These are phyloP conservation scores for Vireo griseus DNA, from an alignment of 2,797 vertebrate genomes.

Conservation along the genomic window DNA sequence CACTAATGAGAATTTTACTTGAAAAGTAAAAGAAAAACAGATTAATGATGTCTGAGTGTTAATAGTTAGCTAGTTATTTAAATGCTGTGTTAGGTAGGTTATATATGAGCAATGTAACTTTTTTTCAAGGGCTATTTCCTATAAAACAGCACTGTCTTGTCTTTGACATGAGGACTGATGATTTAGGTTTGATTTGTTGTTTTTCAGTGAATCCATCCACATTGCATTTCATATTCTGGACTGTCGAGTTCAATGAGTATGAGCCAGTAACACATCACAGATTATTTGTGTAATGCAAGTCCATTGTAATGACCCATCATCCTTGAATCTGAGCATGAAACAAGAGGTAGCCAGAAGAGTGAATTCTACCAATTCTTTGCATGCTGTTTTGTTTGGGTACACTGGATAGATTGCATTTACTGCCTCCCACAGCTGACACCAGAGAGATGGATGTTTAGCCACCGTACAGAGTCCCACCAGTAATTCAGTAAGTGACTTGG, in stretches of 20 bases:
- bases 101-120: background rate
- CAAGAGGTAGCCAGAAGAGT: background rate
- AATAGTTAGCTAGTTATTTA: background rate
- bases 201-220: background rate
- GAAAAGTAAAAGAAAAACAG: slow-evolving; percentile 1
- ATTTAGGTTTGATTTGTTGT: background rate
- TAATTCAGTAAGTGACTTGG: background rate
- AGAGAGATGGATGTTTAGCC: background rate
- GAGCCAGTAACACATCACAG: background rate
- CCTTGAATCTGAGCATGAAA: background rate
- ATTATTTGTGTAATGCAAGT: background rate
- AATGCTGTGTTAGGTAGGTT: background rate
- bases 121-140: background rate
- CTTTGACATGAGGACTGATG: background rate
- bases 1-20: background rate
- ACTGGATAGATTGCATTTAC: background rate
- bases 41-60: background rate
- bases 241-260: background rate
- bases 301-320: background rate
- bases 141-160: background rate
- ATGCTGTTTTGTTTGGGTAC: background rate
- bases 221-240: background rate
- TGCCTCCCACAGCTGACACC: background rate
- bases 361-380: background rate
- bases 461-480: background rate